Conservation (phyloP, 2,113 vertebrate species). For the Mesoclemmys tuberculata region DNA sequence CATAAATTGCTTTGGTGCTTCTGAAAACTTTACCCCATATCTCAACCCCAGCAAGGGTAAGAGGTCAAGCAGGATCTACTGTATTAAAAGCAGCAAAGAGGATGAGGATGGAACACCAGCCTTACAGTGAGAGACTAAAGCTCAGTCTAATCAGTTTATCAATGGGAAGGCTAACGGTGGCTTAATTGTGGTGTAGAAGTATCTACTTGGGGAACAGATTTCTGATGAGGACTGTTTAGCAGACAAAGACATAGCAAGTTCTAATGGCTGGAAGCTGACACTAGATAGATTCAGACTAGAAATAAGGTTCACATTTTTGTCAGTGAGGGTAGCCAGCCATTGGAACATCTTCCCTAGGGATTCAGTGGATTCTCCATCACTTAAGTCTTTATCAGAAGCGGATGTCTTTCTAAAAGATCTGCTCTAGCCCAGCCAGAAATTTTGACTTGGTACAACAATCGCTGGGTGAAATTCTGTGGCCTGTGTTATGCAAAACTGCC, state of each 20-base stretch:
- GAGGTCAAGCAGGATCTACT: not conserved
- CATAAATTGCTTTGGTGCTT: not conserved
- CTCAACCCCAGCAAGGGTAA: not conserved
- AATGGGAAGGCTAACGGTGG: not conserved
- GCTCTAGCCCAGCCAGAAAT: not conserved
- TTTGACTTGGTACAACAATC: not conserved
- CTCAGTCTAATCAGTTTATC: not conserved
- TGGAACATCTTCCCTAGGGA: not conserved
- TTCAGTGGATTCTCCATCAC: not conserved
- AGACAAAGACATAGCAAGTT: not conserved
- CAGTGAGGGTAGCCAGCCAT: not conserved
- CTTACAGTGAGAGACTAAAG: not conserved
- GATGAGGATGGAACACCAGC: not conserved
- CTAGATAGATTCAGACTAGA: not conserved
- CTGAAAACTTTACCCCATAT: not conserved
- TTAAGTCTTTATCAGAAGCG: not conserved
- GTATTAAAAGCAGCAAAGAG: not conserved
- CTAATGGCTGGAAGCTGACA: not conserved
- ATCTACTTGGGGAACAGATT: too few species aligned
- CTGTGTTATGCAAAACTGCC: not conserved
- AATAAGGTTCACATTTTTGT: not conserved
- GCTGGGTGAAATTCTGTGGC: not conserved
- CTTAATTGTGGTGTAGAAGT: too few species aligned
- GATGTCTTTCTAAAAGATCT: not conserved
- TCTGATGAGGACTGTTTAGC: not conserved